These are phyloP conservation scores for Anoplopoma fimbria DNA, from an alignment of 2,113 vertebrate genomes.

Conservation along the genomic window DNA sequence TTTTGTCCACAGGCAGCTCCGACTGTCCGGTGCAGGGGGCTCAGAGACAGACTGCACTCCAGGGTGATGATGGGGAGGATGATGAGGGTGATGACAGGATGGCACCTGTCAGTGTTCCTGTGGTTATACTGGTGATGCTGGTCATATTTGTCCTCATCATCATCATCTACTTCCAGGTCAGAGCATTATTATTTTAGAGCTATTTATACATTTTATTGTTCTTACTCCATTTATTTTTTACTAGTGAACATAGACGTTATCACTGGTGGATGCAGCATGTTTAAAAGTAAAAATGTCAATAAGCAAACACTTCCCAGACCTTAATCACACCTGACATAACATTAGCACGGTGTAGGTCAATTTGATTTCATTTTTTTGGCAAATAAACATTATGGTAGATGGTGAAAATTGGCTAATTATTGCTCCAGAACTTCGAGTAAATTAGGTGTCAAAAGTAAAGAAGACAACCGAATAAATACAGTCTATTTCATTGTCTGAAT, in stretches of 20 bases:
- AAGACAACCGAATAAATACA: background rate
- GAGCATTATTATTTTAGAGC: background rate
- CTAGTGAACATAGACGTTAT: background rate
- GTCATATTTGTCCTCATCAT: slow-evolving; percentile 47
- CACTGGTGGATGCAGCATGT: background rate
- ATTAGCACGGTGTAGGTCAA: background rate
- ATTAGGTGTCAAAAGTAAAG: background rate
- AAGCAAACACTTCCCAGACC: background rate
- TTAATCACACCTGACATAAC: background rate
- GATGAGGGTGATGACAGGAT: accelerated
- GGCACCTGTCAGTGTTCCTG: slow-evolving; percentile 19
- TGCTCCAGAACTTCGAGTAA: too few species aligned
- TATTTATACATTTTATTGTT: background rate
- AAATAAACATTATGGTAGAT: background rate
- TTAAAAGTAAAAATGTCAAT: background rate
- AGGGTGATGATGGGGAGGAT: background rate
- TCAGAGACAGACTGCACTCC: background rate
- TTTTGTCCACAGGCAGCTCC: slow-evolving; percentile 27
- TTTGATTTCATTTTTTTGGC: background rate
- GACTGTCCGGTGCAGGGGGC: background rate
- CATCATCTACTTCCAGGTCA: slow-evolving; percentile 66
- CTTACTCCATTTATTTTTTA: background rate
- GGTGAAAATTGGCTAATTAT: background rate
- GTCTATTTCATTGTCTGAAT: background rate
- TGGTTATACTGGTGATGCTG: slow-evolving; percentile 43